Percentiles rank a stretch among this genome's conserved stretches.
phyloP scores from a whole-genome alignment of 2,797 vertebrate genomes.

The Bucorvus abyssinicus region DNA sequence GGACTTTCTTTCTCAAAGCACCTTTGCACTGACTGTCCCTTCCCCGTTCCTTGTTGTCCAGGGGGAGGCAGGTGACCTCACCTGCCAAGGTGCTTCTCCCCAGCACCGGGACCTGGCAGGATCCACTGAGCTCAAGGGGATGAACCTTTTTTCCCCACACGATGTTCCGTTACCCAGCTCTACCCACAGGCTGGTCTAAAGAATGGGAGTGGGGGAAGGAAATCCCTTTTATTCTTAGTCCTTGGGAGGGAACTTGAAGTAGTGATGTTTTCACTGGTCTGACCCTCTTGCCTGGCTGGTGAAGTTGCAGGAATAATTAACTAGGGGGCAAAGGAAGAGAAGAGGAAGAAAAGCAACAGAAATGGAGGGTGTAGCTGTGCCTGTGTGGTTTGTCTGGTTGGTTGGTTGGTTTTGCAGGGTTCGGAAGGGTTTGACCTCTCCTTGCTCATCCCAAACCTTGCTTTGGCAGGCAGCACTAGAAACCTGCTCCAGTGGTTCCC shows the following conservation, averaged over 20 bases:
- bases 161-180: fast-evolving
- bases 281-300: neutral
- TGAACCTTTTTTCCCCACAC: neutral
- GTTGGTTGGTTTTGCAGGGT: neutral
- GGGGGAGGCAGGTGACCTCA: neutral
- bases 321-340: neutral
- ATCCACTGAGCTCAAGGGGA: fast-evolving
- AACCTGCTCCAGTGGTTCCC: neutral
- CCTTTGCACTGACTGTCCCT: neutral
- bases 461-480: neutral
- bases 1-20: neutral
- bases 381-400: too few relatives aligned
- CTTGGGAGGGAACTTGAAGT: neutral
- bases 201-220: neutral
- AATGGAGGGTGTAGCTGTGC: neutral
- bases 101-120: neutral
- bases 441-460: neutral
- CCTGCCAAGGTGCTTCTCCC: neutral
- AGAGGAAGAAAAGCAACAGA: neutral
- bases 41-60: neutral
- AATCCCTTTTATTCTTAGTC: neutral
- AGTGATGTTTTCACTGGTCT: neutral
- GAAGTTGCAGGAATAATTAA: neutral
- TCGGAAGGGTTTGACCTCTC: neutral
- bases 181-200: neutral